Conservation (phyloP, 2,797 vertebrate species). For the Buphagus erythrorhynchus region DNA sequence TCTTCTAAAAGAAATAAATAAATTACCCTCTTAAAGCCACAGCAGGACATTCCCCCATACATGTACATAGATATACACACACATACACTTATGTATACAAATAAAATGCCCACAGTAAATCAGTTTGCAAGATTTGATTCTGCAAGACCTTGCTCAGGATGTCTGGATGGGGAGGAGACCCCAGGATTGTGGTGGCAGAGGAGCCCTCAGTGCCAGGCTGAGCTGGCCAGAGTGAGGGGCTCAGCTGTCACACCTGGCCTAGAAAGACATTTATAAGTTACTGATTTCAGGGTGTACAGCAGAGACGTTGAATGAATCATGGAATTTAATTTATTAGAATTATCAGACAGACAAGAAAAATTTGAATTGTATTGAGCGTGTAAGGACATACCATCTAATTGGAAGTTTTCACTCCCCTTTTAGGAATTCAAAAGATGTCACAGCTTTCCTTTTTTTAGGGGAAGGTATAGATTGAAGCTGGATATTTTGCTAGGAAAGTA, state of each 20-base stretch:
- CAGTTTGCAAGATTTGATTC: background rate
- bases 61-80: background rate
- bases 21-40: background rate
- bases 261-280: background rate
- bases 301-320: background rate
- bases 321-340: background rate
- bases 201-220: background rate
- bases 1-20: background rate
- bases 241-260: background rate
- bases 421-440: background rate
- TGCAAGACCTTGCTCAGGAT: background rate
- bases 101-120: background rate
- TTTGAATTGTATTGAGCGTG: fast-evolving
- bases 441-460: background rate
- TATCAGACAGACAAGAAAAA: background rate
- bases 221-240: background rate
- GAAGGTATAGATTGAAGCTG: background rate
- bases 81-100: background rate
- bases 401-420: background rate
- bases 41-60: background rate
- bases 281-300: background rate
- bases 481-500: background rate
- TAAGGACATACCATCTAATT: background rate
- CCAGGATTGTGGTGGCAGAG: background rate
- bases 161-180: background rate